Evolutionary conservation across 2,888 invertebrate genomes (phyloP).

Genomic region (Cacoxenus indagator): DNA sequence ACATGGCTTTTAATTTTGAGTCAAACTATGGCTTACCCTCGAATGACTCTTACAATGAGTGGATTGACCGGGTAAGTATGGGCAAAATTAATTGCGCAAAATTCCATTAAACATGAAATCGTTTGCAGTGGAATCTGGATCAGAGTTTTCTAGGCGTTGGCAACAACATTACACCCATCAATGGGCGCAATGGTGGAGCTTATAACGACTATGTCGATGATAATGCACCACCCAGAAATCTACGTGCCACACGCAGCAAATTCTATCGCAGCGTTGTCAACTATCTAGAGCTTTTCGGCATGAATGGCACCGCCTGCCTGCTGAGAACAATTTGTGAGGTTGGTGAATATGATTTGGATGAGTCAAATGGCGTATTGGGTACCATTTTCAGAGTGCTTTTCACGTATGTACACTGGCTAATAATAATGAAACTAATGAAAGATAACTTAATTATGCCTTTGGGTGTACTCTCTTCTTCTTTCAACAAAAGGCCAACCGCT

Average conservation of each 20-base stretch:
- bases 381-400: conserved; percentile 78
- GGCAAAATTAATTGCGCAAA: background rate
- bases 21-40: conserved; percentile 77
- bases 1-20: conserved; percentile 82
- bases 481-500: conserved; percentile 57
- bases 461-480: conserved; percentile 36
- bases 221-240: conserved; percentile 28
- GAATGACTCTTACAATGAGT: conserved; percentile 74
- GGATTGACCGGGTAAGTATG: conserved; percentile 73
- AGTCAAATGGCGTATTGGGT: conserved; percentile 77
- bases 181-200: conserved; percentile 45
- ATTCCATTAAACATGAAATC: background rate
- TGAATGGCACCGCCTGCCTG: conserved; percentile 75
- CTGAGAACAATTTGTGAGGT: conserved; percentile 79
- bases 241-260: conserved; percentile 52
- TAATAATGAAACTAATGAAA: conserved; percentile 13
- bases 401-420: conserved; percentile 72
- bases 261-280: conserved; percentile 61
- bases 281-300: conserved; percentile 61
- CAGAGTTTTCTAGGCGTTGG: conserved; percentile 57
- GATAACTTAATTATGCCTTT: conserved; percentile 41
- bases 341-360: conserved; percentile 67
- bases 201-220: background rate
- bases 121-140: conserved; percentile 61
- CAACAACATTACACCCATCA: conserved; percentile 59